A percentile compares a stretch with the other conserved stretches of the same genome.
These are phyloP conservation scores for Flexamia atlantica DNA, from an alignment of 2,888 invertebrate genomes.

Conservation along the genomic window DNA sequence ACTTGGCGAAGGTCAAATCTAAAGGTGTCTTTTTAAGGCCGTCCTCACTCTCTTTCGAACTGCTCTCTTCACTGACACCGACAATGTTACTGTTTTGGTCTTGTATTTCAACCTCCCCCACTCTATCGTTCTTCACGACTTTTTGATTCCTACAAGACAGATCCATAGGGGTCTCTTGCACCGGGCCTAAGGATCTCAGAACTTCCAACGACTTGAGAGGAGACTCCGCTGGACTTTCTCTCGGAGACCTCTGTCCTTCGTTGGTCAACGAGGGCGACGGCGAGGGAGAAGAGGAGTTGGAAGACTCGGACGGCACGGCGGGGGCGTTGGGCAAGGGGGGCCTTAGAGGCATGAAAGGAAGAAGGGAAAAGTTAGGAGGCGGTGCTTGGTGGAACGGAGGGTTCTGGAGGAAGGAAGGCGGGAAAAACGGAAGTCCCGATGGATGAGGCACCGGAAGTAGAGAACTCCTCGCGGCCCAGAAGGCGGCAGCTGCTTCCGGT, in stretches of 20 bases:
- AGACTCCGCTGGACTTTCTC: conserved; percentile 72
- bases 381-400: conserved; percentile 62
- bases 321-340: conserved; percentile 70
- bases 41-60: conserved; percentile 41
- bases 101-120: conserved; percentile 26
- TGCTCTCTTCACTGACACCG: conserved; percentile 34
- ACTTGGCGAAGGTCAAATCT: conserved; percentile 62
- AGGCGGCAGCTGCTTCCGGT: conserved; percentile 82
- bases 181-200: conserved; percentile 73
- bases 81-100: conserved; percentile 49
- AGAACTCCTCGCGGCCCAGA: conserved; percentile 79
- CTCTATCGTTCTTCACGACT: conserved; percentile 18
- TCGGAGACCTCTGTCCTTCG: conserved; percentile 68
- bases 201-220: conserved; percentile 72
- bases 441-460: conserved; percentile 75
- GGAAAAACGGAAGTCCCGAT: conserved; percentile 73
- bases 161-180: conserved; percentile 89
- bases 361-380: conserved; percentile 69
- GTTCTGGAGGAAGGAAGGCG: conserved; percentile 67
- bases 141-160: conserved; percentile 76
- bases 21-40: conserved; percentile 56
- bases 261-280: conserved; percentile 68
- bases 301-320: conserved; percentile 52
- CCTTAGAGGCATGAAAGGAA: conserved; percentile 75
- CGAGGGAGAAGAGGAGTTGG: conserved; percentile 60